These are phyloP conservation scores for Oxyura jamaicensis DNA, from an alignment of 2,113 vertebrate genomes.

Conservation along the genomic window DNA sequence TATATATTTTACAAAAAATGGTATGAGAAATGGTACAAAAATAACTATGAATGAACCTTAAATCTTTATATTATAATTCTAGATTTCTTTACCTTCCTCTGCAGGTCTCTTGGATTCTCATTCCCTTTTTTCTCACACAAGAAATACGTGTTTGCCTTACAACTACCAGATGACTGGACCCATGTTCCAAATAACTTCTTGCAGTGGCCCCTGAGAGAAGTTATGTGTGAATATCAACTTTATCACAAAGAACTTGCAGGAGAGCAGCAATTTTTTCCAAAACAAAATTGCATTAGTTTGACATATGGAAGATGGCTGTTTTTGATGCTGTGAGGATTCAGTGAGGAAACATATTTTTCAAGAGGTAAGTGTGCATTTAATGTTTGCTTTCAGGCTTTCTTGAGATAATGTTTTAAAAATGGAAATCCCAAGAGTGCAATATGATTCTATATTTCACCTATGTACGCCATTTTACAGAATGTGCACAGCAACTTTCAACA, in stretches of 20 bases:
- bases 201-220: not conserved
- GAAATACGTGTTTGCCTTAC: not conserved
- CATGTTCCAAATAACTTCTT: not conserved
- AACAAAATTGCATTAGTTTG: not conserved
- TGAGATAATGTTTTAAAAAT: not conserved
- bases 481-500: not conserved
- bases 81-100: not conserved
- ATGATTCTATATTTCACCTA: not conserved
- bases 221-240: not conserved
- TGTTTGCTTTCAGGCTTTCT: not conserved
- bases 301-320: not conserved
- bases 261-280: not conserved
- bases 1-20: no score
- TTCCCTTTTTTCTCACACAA: not conserved
- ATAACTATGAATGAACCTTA: not conserved
- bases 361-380: not conserved
- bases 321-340: not conserved
- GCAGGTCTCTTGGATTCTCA: not conserved
- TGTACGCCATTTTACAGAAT: not conserved
- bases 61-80: not conserved
- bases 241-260: not conserved
- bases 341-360: not conserved
- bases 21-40: not conserved
- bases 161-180: not conserved
- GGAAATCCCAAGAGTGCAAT: not conserved